A percentile compares a stretch with the other conserved stretches of the same genome.
Evolutionary conservation across 1,140 invertebrate species (phyloP).

Genomic region (Ephestia elutella): DNA sequence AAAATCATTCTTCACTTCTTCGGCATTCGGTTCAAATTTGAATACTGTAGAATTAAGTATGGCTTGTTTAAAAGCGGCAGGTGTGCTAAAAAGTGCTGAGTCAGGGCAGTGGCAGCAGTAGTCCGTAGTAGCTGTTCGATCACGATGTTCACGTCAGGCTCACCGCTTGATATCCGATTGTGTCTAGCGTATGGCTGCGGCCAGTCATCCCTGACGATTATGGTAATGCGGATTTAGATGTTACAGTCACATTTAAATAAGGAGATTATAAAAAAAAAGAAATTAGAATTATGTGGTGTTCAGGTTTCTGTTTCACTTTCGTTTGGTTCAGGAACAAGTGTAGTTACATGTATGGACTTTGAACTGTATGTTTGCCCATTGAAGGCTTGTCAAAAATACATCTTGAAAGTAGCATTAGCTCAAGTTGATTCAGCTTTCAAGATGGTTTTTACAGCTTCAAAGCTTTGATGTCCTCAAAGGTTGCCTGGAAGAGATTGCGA

Average conservation of each 20-base stretch:
- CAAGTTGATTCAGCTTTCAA: too few relatives aligned
- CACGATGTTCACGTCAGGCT: slow-evolving; percentile 72
- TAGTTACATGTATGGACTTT: too few relatives aligned
- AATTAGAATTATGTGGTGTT: too few relatives aligned
- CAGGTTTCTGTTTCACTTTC: too few relatives aligned
- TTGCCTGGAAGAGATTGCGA: too few relatives aligned
- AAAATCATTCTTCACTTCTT: background rate
- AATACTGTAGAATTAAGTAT: slow-evolving; percentile 3
- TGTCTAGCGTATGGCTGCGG: slow-evolving; percentile 28
- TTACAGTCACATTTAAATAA: background rate
- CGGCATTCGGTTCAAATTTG: background rate
- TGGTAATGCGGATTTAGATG: slow-evolving; percentile 32
- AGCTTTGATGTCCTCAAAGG: too few relatives aligned
- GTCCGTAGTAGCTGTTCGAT: slow-evolving; percentile 67
- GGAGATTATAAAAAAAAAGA: background rate
- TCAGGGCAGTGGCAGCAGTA: slow-evolving; percentile 66
- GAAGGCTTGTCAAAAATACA: too few relatives aligned
- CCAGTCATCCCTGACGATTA: slow-evolving; percentile 59
- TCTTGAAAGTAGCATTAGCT: too few relatives aligned
- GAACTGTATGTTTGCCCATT: too few relatives aligned
- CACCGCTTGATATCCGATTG: slow-evolving; percentile 68
- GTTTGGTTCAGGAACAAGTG: too few relatives aligned
- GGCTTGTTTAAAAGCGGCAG: slow-evolving; percentile 35
- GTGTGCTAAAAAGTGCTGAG: slow-evolving; percentile 58
- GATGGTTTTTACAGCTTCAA: too few relatives aligned